These are phyloP conservation scores for Drosophila paucipuncta DNA, from an alignment of 2,888 invertebrate genomes.

Conservation along the genomic window DNA sequence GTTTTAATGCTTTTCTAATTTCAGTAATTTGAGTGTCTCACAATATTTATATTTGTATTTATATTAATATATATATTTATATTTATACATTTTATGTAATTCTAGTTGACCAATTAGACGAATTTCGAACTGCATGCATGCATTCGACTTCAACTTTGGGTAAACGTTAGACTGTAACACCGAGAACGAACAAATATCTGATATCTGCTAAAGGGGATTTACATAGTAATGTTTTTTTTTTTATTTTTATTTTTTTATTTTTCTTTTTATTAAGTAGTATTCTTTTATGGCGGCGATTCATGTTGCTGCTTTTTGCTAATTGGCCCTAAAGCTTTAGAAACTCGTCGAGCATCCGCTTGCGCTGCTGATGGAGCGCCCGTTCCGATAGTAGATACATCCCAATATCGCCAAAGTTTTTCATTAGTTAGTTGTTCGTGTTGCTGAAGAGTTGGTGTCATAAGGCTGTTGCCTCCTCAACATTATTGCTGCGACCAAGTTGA, in stretches of 20 bases:
- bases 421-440: conserved; percentile 83
- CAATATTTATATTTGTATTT: conserved; percentile 47
- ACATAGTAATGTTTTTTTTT: conserved; percentile 24
- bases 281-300: conserved; percentile 13
- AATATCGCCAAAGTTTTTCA: conserved; percentile 81
- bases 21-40: conserved; percentile 48
- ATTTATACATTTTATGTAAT: conserved; percentile 71
- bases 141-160: conserved; percentile 32
- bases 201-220: conserved; percentile 66
- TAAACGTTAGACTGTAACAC: conserved; percentile 66
- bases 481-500: conserved; percentile 71
- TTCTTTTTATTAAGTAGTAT: neutral
- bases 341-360: conserved; percentile 76
- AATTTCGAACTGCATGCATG: conserved; percentile 26
- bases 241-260: too few species aligned
- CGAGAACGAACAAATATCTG: conserved; percentile 75
- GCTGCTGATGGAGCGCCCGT: conserved; percentile 71
- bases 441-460: conserved; percentile 85
- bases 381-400: conserved; percentile 78
- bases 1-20: conserved; percentile 17
- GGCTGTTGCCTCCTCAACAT: conserved; percentile 81
- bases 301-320: conserved; percentile 5
- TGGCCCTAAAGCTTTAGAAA: conserved; percentile 69
- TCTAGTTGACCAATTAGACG: conserved; percentile 43
- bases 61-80: conserved; percentile 51